These are phyloP conservation scores for human DNA, from an alignment of 2,113 vertebrate genomes.

Conservation along the genomic window DNA sequence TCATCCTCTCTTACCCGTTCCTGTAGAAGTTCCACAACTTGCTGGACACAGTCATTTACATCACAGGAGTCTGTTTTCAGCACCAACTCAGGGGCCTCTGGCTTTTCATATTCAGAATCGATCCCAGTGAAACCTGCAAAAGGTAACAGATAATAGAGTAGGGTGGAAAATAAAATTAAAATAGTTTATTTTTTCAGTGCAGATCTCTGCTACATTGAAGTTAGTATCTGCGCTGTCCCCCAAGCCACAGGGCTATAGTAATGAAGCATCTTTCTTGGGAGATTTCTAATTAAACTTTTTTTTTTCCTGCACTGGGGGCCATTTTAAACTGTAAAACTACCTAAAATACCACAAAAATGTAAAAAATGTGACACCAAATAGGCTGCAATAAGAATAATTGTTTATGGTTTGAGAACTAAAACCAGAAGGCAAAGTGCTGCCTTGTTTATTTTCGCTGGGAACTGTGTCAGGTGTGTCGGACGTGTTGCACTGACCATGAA, in stretches of 20 bases:
- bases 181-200: not conserved
- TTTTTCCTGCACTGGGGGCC: not conserved
- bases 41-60: constrained; percentile 97
- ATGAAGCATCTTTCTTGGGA: not conserved
- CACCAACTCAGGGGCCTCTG: constrained; percentile 96
- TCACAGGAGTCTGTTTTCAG: constrained; percentile 97
- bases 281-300: not conserved
- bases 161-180: not conserved
- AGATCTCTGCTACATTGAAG: not conserved
- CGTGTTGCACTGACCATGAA: not conserved
- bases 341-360: not conserved
- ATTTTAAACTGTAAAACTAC: not conserved
- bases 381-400: not conserved
- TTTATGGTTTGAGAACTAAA: not conserved
- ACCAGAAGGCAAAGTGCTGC: not conserved
- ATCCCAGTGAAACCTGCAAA: constrained; percentile 96
- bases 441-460: not conserved
- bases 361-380: not conserved
- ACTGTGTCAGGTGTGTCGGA: rapidly evolving
- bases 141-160: not conserved
- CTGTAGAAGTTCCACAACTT: constrained; percentile 96
- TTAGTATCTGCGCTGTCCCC: rapidly evolving
- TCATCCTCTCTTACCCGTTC: constrained; percentile 89
- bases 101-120: constrained; percentile 98
- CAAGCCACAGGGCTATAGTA: not conserved